Base-by-base conservation (phyloP, 2,113 vertebrate species). In the Porphyrio hochstetteri region DNA sequence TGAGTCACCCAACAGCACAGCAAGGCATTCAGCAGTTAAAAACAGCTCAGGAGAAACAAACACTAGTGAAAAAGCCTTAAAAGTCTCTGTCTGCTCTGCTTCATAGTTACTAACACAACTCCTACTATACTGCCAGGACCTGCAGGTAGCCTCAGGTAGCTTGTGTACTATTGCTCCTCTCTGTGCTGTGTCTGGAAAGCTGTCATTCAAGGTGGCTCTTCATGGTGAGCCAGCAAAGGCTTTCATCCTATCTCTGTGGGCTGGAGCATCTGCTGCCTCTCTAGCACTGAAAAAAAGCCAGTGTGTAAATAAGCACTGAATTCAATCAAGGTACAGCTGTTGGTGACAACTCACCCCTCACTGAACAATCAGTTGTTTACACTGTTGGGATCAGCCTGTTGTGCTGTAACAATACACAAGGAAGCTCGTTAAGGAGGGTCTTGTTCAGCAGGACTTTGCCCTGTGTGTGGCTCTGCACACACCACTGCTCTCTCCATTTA, bases 161-260 rank as follows among this genome's bases (percentile, higher is more conserved):
- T 61, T 12, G 11, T 80, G 67, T 25, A 65, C 31, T 52, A 9
- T 42, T 46, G 24, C 57, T 88, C 46, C 40, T 68, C 48, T 78
- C 48, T 35, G 38, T 2, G 10, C 82, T 79, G 60, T 25, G 6
- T 28, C 42, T 23, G 28, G 29, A 59, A 60, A 83, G 50, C 19
- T 86, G 72, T 23, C 20, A 31, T 16, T 79, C 55, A n/a, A 5
- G 38, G 29, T 3, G 2, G 50, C 15, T 61, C 24, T 80, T 75
- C 38, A 24, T 36, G 36, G 68, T 38, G 13, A 29, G 25, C 46
- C 83, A 74, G 68, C 63, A 55, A 75, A 69, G 61, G n/a, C 56
- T 70, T 69, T 33, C 29, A 24, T 60, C 8, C 0, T 35, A 18
- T 17, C 38, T 38, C 60, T 1, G 0, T 8, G 10, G 53, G 36